Conservation (phyloP, 2,888 invertebrate species). For the Globia sparganii region DNA sequence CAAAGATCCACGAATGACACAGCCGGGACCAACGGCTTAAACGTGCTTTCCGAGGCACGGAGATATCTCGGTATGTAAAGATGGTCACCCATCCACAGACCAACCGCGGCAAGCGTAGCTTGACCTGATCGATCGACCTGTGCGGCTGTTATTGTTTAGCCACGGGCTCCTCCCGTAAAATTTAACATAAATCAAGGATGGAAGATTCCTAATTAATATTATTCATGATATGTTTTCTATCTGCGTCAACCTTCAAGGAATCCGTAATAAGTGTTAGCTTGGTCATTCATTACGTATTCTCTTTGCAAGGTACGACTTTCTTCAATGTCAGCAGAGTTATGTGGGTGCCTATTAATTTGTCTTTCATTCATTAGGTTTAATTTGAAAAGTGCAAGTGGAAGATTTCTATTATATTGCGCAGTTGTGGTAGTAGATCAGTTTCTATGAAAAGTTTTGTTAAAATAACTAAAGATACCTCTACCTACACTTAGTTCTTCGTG, state of each 20-base stretch:
- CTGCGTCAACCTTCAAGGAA: constrained; percentile 17
- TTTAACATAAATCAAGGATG: background rate
- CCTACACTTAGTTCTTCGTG: background rate
- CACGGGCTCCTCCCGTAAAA: background rate
- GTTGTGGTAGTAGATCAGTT: background rate
- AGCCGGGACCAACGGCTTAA: too few relatives aligned
- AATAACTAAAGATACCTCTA: background rate
- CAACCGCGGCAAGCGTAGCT: too few relatives aligned
- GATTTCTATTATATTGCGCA: constrained; percentile 15
- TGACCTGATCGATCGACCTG: too few relatives aligned
- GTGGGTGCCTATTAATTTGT: constrained; percentile 20
- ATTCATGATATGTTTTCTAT: constrained; percentile 16
- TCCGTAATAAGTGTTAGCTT: constrained; percentile 30
- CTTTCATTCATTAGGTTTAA: constrained; percentile 2
- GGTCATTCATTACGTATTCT: constrained; percentile 28
- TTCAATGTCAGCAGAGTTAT: constrained; percentile 28
- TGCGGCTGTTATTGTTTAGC: too few relatives aligned
- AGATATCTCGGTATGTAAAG: too few relatives aligned
- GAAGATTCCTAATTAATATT: constrained; percentile 18
- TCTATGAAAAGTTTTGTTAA: background rate
- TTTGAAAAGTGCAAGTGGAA: constrained; percentile 42
- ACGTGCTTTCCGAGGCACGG: too few relatives aligned
- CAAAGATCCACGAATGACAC: too few relatives aligned
- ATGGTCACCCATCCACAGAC: too few relatives aligned
- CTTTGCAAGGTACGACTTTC: constrained; percentile 32